Percentiles rank a stretch among this genome's conserved stretches.
Conservation (phyloP, 2,113 vertebrate genomes). For the Sardina pilchardus region DNA sequence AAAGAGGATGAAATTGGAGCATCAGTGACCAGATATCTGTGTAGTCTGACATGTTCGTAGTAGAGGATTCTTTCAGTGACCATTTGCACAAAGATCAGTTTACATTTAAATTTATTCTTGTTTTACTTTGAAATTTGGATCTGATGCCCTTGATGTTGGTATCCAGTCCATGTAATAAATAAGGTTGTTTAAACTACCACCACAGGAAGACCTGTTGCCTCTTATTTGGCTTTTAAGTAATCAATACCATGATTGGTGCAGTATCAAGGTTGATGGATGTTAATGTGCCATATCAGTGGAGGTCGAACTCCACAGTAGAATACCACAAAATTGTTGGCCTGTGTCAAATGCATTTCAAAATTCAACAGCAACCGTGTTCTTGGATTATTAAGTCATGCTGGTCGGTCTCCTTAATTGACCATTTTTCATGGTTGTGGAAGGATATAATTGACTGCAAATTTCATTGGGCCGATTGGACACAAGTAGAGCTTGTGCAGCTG, state of each 20-base stretch:
- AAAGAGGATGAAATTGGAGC: not conserved
- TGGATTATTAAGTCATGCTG: too few relatives aligned
- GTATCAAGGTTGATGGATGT: not conserved
- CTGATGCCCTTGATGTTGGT: not conserved
- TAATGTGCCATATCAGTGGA: not conserved
- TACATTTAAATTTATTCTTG: not conserved
- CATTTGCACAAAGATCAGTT: not conserved
- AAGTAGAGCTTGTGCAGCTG: not conserved
- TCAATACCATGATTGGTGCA: not conserved
- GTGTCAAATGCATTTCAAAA: too few relatives aligned
- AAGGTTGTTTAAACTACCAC: not conserved
- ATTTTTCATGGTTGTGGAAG: too few relatives aligned
- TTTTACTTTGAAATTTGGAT: slow-evolving; percentile 7
- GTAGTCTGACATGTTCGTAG: not conserved
- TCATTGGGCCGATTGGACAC: not conserved
- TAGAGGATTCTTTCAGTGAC: not conserved
- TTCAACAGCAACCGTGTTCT: too few relatives aligned
- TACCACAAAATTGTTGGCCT: too few relatives aligned
- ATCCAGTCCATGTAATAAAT: slow-evolving; percentile 1
- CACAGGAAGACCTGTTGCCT: slow-evolving; percentile 7
- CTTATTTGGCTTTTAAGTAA: not conserved
- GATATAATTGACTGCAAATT: too few relatives aligned
- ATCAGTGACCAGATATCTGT: not conserved
- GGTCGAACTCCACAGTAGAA: not conserved
- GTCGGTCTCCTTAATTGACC: too few relatives aligned